These are phyloP conservation scores for Oostethus manadensis DNA, from an alignment of 2,113 vertebrate species.

Conservation along the genomic window DNA sequence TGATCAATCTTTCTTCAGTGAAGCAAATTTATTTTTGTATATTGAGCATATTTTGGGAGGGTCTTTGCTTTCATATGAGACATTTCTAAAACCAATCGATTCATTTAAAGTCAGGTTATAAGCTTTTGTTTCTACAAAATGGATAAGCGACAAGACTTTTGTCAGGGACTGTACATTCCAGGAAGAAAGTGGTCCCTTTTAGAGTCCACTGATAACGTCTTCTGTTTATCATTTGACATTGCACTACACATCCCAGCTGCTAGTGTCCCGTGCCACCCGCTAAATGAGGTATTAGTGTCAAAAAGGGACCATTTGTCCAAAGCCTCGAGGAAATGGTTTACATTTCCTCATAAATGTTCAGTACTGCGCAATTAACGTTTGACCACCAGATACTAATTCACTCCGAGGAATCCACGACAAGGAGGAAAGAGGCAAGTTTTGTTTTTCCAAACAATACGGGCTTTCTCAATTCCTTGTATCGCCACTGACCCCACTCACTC, in stretches of 20 bases:
- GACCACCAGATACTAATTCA: slow-evolving; percentile 32
- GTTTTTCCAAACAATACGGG: slow-evolving; percentile 42
- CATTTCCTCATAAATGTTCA: slow-evolving; percentile 31
- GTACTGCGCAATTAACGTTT: slow-evolving; percentile 33
- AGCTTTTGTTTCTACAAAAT: no score
- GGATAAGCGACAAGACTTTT: no score
- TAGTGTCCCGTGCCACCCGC: neutral
- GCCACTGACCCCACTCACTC: slow-evolving; percentile 1
- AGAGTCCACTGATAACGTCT: neutral
- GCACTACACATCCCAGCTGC: slow-evolving; percentile 8
- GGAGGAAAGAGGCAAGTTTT: slow-evolving; percentile 22
- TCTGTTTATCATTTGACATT: no score
- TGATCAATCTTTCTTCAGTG: no score
- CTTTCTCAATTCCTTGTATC: slow-evolving; percentile 33
- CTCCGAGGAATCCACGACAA: slow-evolving; percentile 15
- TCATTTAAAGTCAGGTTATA: no score
- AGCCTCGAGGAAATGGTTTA: slow-evolving; percentile 14
- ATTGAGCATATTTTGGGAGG: no score
- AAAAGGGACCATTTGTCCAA: slow-evolving; percentile 16
- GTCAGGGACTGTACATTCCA: no score
- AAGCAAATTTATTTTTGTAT: no score
- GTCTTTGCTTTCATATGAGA: no score
- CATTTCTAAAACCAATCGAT: no score
- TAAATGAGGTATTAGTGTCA: slow-evolving; percentile 2
- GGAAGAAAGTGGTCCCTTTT: neutral